Conservation (phyloP, 2,888 invertebrate genomes). For the Acronicta psi region DNA sequence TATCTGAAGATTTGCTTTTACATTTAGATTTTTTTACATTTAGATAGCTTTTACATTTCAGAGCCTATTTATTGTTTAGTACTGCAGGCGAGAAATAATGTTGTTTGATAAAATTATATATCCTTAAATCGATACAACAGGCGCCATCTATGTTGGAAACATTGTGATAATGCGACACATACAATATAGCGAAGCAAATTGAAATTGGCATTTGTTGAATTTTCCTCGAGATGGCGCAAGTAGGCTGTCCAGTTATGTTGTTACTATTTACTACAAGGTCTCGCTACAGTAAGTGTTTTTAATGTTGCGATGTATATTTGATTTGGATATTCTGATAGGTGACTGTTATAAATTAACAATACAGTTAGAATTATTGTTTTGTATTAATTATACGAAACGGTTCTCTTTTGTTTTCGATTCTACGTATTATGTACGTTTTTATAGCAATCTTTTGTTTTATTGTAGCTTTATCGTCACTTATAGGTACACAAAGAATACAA, state of each 20-base stretch:
- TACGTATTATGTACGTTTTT: no score
- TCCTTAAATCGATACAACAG: background rate
- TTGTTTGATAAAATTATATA: no score
- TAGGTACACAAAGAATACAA: no score
- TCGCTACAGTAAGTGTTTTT: background rate
- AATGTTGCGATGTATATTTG: background rate
- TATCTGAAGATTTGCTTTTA: no score
- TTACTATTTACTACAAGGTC: constrained; percentile 6
- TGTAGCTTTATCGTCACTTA: no score
- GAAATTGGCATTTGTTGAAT: background rate
- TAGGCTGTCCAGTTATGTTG: background rate
- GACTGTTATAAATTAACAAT: background rate
- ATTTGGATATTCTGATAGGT: constrained; percentile 4
- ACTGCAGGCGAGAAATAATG: no score
- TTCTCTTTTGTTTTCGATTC: background rate
- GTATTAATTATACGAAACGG: background rate
- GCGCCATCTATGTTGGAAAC: constrained; percentile 2
- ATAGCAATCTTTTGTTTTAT: no score
- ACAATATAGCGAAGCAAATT: no score
- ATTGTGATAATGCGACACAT: background rate
- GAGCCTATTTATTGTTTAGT: no score
- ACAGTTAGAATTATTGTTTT: background rate
- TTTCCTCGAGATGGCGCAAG: constrained; percentile 2
- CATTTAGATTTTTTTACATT: no score
- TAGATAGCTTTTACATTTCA: no score